phyloP scores from a whole-genome alignment of 1,140 invertebrate species.

The Venturia canescens region DNA sequence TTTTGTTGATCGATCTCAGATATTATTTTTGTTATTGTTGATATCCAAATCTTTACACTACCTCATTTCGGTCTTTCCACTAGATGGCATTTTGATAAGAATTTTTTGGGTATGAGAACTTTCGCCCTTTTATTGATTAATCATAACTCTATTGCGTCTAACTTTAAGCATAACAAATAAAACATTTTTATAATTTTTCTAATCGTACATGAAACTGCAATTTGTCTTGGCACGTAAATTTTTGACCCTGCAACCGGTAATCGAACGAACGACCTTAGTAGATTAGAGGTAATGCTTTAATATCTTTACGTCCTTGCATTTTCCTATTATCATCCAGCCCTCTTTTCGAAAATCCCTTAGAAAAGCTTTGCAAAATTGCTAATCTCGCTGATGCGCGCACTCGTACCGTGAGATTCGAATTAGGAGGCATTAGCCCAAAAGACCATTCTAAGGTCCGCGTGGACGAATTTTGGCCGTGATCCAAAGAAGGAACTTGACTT shows the following conservation, averaged over 20 bases:
- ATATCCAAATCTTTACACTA: too few species aligned
- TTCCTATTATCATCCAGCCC: neutral
- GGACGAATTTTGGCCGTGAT: conserved; percentile 32
- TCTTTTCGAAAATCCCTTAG: neutral
- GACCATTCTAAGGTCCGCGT: conserved; percentile 10
- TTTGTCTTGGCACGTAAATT: neutral
- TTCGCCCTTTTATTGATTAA: too few species aligned
- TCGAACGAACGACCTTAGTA: conserved; percentile 1
- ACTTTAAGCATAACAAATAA: neutral
- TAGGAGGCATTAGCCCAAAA: conserved; percentile 4
- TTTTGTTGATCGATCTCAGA: neutral
- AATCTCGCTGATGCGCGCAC: conserved; percentile 48
- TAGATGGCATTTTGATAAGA: too few species aligned
- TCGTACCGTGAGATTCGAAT: conserved; percentile 3
- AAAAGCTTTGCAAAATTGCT: conserved; percentile 58
- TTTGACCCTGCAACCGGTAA: neutral
- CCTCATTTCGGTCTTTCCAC: too few species aligned
- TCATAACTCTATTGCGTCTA: too few species aligned
- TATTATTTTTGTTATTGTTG: neutral
- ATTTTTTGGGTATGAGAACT: too few species aligned
- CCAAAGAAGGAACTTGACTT: conserved; percentile 34
- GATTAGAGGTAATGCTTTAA: conserved; percentile 31
- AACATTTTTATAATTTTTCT: neutral
- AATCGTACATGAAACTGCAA: neutral
- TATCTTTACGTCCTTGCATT: conserved; percentile 6